Evolutionary conservation across 2,113 vertebrate species (phyloP).

Genomic region (Neotragus moschatus): DNA sequence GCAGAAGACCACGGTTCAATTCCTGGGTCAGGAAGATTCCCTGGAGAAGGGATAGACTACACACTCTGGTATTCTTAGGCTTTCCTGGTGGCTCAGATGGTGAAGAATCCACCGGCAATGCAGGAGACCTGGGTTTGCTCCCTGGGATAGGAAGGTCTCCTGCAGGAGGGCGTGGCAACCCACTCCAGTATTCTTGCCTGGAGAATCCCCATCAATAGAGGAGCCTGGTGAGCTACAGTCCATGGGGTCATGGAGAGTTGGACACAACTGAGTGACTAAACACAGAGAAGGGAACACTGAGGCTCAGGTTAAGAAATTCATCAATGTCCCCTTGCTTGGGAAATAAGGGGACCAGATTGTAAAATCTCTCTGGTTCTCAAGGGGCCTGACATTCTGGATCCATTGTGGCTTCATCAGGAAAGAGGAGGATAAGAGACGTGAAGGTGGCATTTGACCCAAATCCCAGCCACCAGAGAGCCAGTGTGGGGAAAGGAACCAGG

Average conservation of each 20-base stretch:
- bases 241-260: background rate
- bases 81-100: background rate
- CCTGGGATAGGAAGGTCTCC: background rate
- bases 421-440: background rate
- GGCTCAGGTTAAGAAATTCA: background rate
- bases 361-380: background rate
- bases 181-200: background rate
- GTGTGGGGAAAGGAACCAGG: background rate
- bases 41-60: background rate
- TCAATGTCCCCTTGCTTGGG: background rate
- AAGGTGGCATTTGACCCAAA: background rate
- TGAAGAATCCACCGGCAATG: background rate
- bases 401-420: background rate
- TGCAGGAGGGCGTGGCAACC: background rate
- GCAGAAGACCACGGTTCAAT: rapidly evolving
- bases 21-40: background rate
- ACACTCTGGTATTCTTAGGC: background rate
- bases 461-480: background rate
- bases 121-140: background rate
- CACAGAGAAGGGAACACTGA: background rate
- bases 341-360: background rate
- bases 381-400: background rate
- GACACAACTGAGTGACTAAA: background rate
- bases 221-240: background rate
- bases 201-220: background rate